A percentile compares a stretch with the other conserved stretches of the same genome.
Conservation (phyloP, 2,797 vertebrate genomes). For the Anableps anableps region DNA sequence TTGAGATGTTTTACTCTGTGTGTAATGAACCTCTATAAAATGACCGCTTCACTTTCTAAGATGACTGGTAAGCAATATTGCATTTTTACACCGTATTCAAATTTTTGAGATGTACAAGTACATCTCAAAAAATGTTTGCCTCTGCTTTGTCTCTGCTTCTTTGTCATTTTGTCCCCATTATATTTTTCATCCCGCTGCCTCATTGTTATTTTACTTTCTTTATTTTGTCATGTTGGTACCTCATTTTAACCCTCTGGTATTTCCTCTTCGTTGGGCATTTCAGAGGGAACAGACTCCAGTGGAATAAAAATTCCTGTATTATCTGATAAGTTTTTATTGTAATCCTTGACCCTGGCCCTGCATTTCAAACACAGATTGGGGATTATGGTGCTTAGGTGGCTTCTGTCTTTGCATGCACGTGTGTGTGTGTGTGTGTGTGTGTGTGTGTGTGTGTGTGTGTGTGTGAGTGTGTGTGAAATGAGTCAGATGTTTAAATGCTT, state of each 20-base stretch:
- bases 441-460: background rate
- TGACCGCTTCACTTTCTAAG: too few relatives aligned
- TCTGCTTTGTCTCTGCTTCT: background rate
- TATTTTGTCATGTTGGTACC: background rate
- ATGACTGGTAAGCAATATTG: too few relatives aligned
- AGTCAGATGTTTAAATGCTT: conserved; percentile 21
- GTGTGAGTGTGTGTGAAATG: background rate
- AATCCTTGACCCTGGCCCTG: conserved; percentile 86
- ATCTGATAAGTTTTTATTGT: conserved; percentile 86
- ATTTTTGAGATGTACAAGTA: too few relatives aligned
- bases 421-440: background rate
- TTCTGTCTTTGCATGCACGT: conserved; percentile 1
- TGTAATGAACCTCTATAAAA: too few relatives aligned
- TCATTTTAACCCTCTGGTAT: conserved; percentile 6
- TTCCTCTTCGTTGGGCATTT: conserved; percentile 6
- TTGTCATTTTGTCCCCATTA: background rate
- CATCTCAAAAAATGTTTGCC: too few relatives aligned
- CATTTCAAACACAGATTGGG: conserved; percentile 84
- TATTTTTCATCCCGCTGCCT: background rate
- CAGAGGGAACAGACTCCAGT: conserved; percentile 54
- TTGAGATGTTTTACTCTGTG: too few relatives aligned
- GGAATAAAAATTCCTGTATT: conserved; percentile 85
- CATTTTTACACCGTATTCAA: too few relatives aligned
- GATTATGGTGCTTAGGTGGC: conserved; percentile 73
- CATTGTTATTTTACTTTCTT: background rate